Conservation (phyloP, 2,113 vertebrate species). For the Scolopax mira region DNA sequence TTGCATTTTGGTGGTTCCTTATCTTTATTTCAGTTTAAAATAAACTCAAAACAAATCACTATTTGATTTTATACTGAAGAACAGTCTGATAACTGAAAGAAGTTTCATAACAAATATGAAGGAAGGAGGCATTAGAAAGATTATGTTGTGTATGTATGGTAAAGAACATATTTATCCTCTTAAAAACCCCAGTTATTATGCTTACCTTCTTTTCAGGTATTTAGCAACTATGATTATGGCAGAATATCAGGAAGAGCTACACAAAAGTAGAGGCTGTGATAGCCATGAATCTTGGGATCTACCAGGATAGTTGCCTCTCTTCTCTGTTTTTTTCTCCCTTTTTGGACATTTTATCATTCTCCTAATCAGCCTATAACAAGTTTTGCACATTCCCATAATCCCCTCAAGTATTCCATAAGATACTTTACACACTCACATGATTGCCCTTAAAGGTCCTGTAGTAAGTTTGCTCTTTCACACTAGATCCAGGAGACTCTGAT, state of each 20-base stretch:
- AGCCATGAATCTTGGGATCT: not conserved
- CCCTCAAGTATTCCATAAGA: not conserved
- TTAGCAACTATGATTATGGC: not conserved
- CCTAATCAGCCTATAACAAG: not conserved
- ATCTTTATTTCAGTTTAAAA: not conserved
- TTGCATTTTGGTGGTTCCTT: not conserved
- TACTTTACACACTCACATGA: fast-evolving
- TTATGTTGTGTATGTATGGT: not conserved
- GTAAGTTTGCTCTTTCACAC: not conserved
- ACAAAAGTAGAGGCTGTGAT: not conserved
- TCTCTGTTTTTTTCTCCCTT: not conserved
- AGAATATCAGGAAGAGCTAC: not conserved
- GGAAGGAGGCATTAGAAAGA: not conserved
- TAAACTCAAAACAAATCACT: not conserved
- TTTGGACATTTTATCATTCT: not conserved
- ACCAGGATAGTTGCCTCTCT: not conserved
- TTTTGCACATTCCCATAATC: not conserved
- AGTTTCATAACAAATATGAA: not conserved
- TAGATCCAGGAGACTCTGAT: not conserved
- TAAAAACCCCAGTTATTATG: not conserved
- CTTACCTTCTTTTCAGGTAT: not conserved
- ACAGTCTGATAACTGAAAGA: not conserved
- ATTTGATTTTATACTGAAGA: not conserved
- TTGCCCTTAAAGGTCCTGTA: not conserved
- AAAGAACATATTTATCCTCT: not conserved